Percentiles rank a stretch among this genome's conserved stretches.
phyloP scores from a whole-genome alignment of 2,888 invertebrate genomes.

The Tortricodes alternella region DNA sequence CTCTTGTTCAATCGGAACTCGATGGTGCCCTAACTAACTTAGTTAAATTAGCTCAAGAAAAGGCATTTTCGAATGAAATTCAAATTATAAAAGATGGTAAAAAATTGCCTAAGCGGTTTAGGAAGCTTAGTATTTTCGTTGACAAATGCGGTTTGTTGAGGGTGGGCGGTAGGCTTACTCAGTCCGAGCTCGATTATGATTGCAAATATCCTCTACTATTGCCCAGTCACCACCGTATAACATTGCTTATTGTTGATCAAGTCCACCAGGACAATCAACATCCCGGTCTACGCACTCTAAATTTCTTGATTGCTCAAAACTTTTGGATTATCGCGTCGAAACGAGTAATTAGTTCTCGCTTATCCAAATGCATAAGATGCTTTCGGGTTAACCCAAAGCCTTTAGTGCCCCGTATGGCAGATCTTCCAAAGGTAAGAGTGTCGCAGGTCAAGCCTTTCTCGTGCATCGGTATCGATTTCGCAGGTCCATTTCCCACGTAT shows the following conservation, averaged over 20 bases:
- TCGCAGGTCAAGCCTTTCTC: conserved; percentile 23
- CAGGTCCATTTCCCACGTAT: conserved; percentile 7
- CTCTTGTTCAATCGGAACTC: neutral
- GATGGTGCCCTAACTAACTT: neutral
- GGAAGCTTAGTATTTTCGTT: neutral
- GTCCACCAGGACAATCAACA: neutral
- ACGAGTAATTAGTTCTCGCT: neutral
- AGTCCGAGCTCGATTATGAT: neutral
- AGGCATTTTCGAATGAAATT: neutral
- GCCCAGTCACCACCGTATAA: neutral
- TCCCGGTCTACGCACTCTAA: neutral
- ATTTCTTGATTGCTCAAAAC: neutral
- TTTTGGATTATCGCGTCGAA: neutral
- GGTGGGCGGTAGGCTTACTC: neutral
- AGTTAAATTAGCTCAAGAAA: neutral
- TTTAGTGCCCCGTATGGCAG: neutral
- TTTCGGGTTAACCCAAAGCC: neutral
- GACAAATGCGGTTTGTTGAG: neutral
- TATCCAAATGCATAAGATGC: neutral
- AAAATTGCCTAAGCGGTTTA: neutral
- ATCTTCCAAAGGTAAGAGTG: neutral
- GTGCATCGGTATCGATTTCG: conserved; percentile 26
- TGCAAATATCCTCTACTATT: neutral
- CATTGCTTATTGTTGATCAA: neutral
- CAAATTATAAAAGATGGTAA: neutral